Evolutionary conservation across 2,797 vertebrate genomes (phyloP), one percentile per base, ranked within the genome.

Genomic region (Sternarchorhynchus goeldii): DNA sequence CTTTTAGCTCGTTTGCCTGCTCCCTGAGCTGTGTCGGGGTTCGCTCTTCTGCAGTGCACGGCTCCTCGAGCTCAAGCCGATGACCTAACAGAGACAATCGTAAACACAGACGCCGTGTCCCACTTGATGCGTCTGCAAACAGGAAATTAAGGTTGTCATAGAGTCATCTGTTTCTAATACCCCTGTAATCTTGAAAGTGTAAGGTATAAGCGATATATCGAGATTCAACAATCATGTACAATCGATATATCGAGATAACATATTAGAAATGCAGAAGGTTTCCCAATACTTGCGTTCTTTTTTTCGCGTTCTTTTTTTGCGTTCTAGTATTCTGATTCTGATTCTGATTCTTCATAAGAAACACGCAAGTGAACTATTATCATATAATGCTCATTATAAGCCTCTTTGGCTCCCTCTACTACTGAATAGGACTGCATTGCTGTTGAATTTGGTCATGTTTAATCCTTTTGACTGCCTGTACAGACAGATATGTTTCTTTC

Each of bases 401-500:
- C 20, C 65, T 50, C 21, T 68, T 50, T 29, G 41, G 50, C 20
- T 50, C 65, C 14, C 21, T 68, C 20, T 21, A 25, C 20, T 68
- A 1, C 20, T 50, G 39, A 29, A 29, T 2, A 50, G 39, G 14
- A 50, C 41, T 16, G 20, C 12, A 29, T 29, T 50, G 20, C 65
- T 67, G 39, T 20, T 29, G 12, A 29, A 12, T 39, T 21, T 18
- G 17, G 5, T 41, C 17, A 39, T 66, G 39, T 41, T 6, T 65
- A 25, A 14, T 14, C 8, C 21, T 41, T 2, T 18, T 39, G 0
- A n/a, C 18, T 65, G 32, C 31, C 55, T 31, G 32, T 36, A 10
- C 18, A 2, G 32, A 3, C 12, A 14, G 45, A 50, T 50, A 50
- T 50, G 45, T 50, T 70, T 17, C 45, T 87, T 90, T 88, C 91